Evolutionary conservation across 2,797 vertebrate species (phyloP).

Genomic region (Siniperca scherzeri): DNA sequence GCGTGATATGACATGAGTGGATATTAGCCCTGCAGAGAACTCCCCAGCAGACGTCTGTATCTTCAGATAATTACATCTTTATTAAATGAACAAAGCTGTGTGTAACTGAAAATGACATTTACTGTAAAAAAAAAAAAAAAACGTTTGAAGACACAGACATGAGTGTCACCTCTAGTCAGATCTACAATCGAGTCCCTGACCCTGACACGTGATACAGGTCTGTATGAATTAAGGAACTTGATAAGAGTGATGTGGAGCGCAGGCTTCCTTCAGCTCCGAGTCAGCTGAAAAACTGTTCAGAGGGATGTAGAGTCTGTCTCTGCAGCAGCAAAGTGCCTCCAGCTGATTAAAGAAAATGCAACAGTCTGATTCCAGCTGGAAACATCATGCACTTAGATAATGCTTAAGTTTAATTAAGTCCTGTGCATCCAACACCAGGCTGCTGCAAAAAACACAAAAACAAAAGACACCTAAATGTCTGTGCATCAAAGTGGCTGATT

Average conservation of each 20-base stretch:
- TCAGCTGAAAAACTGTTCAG: constrained; percentile 2
- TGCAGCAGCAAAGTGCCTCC: not conserved
- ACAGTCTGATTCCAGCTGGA: constrained; percentile 31
- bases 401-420: constrained; percentile 24
- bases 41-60: constrained; percentile 24
- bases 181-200: not conserved
- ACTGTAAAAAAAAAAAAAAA: not conserved
- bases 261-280: not conserved
- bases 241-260: not conserved
- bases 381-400: not conserved
- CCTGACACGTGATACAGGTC: not conserved
- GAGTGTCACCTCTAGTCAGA: not conserved
- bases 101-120: constrained; percentile 34
- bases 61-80: constrained; percentile 44
- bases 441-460: no score
- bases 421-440: not conserved
- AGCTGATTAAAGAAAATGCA: constrained; percentile 7
- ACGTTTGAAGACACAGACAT: not conserved
- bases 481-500: not conserved
- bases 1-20: constrained; percentile 36
- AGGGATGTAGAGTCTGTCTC: not conserved
- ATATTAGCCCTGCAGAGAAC: constrained; percentile 42
- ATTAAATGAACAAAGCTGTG: constrained; percentile 45
- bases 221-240: not conserved
- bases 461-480: no score